Base-by-base conservation (phyloP, 2,113 vertebrate species). In the Tachysurus fulvidraco region DNA sequence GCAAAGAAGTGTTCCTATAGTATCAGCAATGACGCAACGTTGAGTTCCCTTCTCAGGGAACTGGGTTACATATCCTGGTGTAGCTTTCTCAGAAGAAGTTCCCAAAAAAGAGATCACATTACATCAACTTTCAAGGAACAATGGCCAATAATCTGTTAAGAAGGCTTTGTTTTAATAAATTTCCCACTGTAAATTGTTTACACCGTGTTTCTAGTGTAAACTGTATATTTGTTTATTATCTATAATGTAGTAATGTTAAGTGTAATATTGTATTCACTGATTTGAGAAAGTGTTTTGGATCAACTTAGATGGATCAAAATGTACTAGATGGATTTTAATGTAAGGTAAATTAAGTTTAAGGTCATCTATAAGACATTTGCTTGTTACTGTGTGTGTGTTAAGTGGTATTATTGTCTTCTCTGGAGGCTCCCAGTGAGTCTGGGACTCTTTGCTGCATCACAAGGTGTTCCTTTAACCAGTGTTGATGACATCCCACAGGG, bases 401-500 rank as follows among this genome's bases (percentile, higher is more conserved):
- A 67, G 86, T 54, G 5, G 25, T 65, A 83, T 90, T 91, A 79
- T 92, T 91, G 85, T 91, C 92, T 90, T 86, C 74, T 71, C 25
- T 83, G 50, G 52, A 79, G 23, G 50, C 60, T 87, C 57, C 14
- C 84, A 28, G 78, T 87, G 88, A 88, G 69, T 12, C 17, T 83
- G 54, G 25, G 54, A 80, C 90, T 84, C 84, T 79, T n/a, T 67
- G 87, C 89, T 64, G 12, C 71, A 73, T 62, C 4, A 83, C 60
- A 76, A 60, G 87, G 89, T 91, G 81, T 91, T 92, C 85, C 84
- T 55, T 87, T 91, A 74, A 91, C 89, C 88, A 17, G 54, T 90
- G 87, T 86, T 93, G 83, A 92, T 94, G 74, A 78, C 21, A 4
- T 89, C 82, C 89, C 87, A 60, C 91, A 96, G 94, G 88, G 85